phyloP scores from a whole-genome alignment of 2,113 vertebrate species.

The Hippocampus mohnikei region DNA sequence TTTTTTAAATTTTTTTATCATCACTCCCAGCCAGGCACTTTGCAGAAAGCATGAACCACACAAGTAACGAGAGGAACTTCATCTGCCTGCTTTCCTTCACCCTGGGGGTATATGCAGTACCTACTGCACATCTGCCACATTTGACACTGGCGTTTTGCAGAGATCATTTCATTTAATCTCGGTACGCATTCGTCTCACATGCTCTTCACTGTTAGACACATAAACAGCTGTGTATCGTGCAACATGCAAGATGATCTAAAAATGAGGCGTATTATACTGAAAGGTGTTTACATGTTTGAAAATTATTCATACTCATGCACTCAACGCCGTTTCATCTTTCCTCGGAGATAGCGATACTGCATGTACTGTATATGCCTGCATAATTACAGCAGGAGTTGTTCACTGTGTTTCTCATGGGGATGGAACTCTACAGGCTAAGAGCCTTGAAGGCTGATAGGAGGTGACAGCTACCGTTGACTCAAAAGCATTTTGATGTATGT shows the following conservation, averaged over 20 bases:
- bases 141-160: conserved; percentile 34
- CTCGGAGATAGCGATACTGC: background rate
- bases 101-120: conserved; percentile 33
- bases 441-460: background rate
- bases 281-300: background rate
- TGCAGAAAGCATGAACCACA: conserved; percentile 33
- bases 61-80: conserved; percentile 34
- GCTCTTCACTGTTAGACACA: conserved; percentile 18
- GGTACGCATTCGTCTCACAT: conserved; percentile 17
- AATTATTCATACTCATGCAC: conserved; percentile 1
- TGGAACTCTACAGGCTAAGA: background rate
- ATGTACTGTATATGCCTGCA: conserved; percentile 7
- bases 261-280: background rate
- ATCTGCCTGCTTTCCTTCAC: conserved; percentile 40
- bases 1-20: conserved; percentile 35
- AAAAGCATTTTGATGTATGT: background rate
- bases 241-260: background rate
- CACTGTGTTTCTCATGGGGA: background rate
- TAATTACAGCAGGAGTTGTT: background rate
- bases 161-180: conserved; percentile 17
- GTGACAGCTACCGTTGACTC: background rate
- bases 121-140: conserved; percentile 31
- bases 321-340: conserved; percentile 3
- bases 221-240: conserved; percentile 3
- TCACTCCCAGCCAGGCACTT: conserved; percentile 38